Base-by-base conservation (phyloP, 2,888 invertebrate species). In the Xanthia icteritia region DNA sequence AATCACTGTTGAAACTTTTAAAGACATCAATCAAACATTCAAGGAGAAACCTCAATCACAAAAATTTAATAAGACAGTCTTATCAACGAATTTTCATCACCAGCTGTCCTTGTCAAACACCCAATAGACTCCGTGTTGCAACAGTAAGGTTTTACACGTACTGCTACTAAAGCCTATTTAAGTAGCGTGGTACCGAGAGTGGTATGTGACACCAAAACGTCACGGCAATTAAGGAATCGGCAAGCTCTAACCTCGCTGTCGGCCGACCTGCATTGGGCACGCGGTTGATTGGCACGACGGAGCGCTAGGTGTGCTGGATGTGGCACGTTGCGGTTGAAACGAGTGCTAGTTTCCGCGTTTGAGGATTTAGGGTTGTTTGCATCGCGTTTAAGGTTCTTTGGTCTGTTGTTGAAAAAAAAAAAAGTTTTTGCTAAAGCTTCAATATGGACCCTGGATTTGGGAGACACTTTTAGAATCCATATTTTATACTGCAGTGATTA, bases 211-310 rank as follows among this genome's bases (percentile, higher is more conserved):
- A 96, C 96, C 96, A 95, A 96, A 96, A 96, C 96, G 96, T 96
- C 96, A 96, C 93, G 94, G 96, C 96, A 96, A 96, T 96, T 96
- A 96, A 96, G 96, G 96, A 96, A 96, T 96, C 96, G 95, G 96
- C 96, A 96, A 96, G 96, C 94, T 94, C 92, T 96, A 96, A 96
- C 96, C 96, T 94, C 95, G 92, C 94, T 94, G 95, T 94, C 95
- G 94, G 93, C 92, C 91, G 89, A 90, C 93, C 92, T 94, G 95
- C 93, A 94, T 94, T 92, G 94, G 94, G 93, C 92, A 92, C 92
- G 93, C 94, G 92, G 92, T 92, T 96, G 96, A 96, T 96, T 96
- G 96, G 94, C 95, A 92, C 89, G 70, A 70, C 79, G 51, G 54
- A 79, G 84, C 56, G 72, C 54, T 80, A 87, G 70, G 15, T 45